These are phyloP conservation scores for Rhinoraja longicauda DNA, from an alignment of 2,797 vertebrate species.

Conservation along the genomic window DNA sequence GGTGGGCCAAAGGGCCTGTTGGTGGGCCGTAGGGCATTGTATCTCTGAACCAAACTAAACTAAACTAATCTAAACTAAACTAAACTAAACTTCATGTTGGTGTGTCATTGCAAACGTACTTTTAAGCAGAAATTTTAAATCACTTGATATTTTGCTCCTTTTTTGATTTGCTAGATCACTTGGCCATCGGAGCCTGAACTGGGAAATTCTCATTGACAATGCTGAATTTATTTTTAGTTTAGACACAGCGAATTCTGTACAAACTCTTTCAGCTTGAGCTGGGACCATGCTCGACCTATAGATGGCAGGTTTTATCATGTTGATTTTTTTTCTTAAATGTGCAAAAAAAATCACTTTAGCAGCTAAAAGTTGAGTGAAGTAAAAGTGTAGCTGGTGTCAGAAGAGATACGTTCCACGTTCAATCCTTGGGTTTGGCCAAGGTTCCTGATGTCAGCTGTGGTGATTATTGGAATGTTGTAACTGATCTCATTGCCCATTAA, in stretches of 20 bases:
- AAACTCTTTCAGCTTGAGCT: slow-evolving; percentile 6
- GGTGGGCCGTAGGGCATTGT: too few species aligned
- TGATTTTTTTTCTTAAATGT: neutral
- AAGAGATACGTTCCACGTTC: neutral
- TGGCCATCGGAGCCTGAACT: neutral
- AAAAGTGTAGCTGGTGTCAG: neutral
- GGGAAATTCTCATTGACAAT: slow-evolving; percentile 4
- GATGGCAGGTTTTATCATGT: neutral
- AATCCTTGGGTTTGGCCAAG: neutral
- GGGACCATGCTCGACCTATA: slow-evolving; percentile 8
- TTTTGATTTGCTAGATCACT: neutral
- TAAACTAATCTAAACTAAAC: too few species aligned
- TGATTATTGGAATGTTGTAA: neutral
- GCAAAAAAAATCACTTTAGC: neutral
- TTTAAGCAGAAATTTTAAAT: slow-evolving; percentile 1
- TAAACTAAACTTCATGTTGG: neutral
- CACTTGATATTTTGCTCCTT: neutral
- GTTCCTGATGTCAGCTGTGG: neutral
- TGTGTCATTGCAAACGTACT: neutral
- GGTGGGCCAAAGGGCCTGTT: too few species aligned
- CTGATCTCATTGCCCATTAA: too few species aligned
- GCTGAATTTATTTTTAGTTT: slow-evolving; percentile 19
- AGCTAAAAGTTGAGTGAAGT: neutral
- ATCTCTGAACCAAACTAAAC: too few species aligned
- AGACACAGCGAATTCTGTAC: neutral